phyloP scores from a whole-genome alignment of 2,113 vertebrate species.

The Noctilio leporinus region DNA sequence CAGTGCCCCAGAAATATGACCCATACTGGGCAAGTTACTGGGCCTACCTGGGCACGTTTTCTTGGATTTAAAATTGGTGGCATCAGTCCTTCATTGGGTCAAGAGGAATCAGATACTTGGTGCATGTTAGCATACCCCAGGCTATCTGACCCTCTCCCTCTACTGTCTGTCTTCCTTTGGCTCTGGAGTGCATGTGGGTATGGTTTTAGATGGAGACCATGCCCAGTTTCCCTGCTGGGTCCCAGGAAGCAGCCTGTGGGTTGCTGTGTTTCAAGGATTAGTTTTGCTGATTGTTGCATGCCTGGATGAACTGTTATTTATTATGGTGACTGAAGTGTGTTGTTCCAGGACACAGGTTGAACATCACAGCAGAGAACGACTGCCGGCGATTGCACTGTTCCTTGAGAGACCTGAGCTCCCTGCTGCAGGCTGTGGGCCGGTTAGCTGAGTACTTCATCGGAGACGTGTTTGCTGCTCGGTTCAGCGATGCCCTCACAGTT shows the following conservation, averaged over 20 bases:
- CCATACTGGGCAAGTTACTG: neutral
- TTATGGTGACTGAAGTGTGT: neutral
- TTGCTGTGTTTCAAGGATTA: neutral
- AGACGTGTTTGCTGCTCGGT: conserved; percentile 91
- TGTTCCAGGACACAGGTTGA: conserved; percentile 89
- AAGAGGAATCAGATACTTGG: neutral
- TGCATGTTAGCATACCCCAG: no score
- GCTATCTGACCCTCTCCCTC: neutral
- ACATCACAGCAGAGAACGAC: conserved; percentile 95
- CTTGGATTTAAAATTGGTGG: neutral
- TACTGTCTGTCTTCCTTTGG: neutral
- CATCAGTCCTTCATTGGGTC: neutral
- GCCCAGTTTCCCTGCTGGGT: neutral
- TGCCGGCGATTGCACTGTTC: conserved; percentile 95
- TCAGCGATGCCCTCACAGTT: conserved; percentile 90
- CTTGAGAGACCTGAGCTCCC: conserved; percentile 92
- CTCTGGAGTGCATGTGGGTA: neutral
- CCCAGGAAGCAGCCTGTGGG: neutral
- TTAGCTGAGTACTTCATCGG: conserved; percentile 95
- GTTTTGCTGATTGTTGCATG: neutral
- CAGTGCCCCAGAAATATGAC: neutral
- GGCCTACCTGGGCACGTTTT: neutral
- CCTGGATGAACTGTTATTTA: neutral
- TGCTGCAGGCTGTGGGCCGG: conserved; percentile 94
- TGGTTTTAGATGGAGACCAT: neutral